Percentiles rank a stretch among this genome's conserved stretches.
Evolutionary conservation across 2,888 invertebrate species (phyloP).

Genomic region (Tupiocoris notatus): DNA sequence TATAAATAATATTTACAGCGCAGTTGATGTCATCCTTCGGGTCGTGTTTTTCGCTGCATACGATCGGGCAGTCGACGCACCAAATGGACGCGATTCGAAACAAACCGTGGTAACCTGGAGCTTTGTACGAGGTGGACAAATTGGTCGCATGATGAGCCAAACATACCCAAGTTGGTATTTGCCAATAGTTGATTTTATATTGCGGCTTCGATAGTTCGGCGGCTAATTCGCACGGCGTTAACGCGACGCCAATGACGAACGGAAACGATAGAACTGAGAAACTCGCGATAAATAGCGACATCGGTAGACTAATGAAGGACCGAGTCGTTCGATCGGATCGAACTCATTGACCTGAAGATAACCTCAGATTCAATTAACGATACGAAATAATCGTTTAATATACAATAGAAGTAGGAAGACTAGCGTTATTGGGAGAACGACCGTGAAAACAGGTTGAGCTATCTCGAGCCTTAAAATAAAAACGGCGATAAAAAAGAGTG

Average conservation of each 20-base stretch:
- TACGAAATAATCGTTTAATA: no score
- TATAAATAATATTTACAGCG: conserved; percentile 8
- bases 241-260: not conserved
- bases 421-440: no score
- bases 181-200: conserved; percentile 12
- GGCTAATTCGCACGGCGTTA: conserved; percentile 20
- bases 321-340: not conserved
- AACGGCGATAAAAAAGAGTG: no score
- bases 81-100: conserved; percentile 8
- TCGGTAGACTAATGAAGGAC: no score
- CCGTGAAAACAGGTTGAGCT: no score
- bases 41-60: not conserved
- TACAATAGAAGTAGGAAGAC: no score
- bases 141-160: conserved; percentile 13
- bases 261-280: not conserved
- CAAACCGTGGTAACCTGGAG: not conserved
- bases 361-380: no score
- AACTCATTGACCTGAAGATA: not conserved
- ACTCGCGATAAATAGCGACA: not conserved
- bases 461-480: no score
- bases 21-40: conserved; percentile 16
- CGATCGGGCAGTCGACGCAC: not conserved
- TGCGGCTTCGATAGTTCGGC: conserved; percentile 10
- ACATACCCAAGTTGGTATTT: conserved; percentile 26
- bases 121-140: not conserved